Evolutionary conservation across 1,140 invertebrate species (phyloP).

Genomic region (Leptinotarsa lineolata): DNA sequence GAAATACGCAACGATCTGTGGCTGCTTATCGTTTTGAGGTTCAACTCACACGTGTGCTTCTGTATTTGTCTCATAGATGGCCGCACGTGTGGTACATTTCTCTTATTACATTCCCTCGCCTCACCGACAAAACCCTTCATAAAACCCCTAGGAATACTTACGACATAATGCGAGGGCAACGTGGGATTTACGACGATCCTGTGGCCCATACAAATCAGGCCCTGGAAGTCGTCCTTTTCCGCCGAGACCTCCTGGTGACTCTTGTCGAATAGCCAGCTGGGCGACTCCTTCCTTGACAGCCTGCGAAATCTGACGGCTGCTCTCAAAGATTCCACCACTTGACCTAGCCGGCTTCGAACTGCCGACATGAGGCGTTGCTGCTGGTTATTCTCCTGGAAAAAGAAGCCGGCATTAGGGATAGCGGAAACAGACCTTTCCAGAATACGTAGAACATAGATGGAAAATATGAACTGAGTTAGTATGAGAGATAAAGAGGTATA

Average conservation of each 20-base stretch:
- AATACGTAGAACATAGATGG: too few relatives aligned
- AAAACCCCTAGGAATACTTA: conserved; percentile 38
- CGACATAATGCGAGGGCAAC: conserved; percentile 65
- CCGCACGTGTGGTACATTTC: too few relatives aligned
- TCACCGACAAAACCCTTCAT: too few relatives aligned
- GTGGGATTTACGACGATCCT: conserved; percentile 68
- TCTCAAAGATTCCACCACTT: conserved; percentile 50
- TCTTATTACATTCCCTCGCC: too few relatives aligned
- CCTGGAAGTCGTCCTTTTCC: conserved; percentile 53
- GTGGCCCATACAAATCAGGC: conserved; percentile 59
- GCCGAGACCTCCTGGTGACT: conserved; percentile 56
- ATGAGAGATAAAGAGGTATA: too few relatives aligned
- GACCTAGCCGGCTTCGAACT: conserved; percentile 48
- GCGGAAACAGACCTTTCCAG: too few relatives aligned
- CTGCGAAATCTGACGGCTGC: conserved; percentile 53
- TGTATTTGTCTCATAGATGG: too few relatives aligned
- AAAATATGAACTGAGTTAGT: too few relatives aligned
- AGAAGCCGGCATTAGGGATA: background rate
- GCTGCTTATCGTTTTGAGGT: too few relatives aligned
- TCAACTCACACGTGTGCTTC: too few relatives aligned
- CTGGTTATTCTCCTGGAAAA: conserved; percentile 46
- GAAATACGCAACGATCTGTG: too few relatives aligned
- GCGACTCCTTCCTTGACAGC: conserved; percentile 48
- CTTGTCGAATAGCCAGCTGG: conserved; percentile 68
- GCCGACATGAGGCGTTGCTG: conserved; percentile 46